A percentile compares a stretch with the other conserved stretches of the same genome.
phyloP scores from a whole-genome alignment of 2,888 invertebrate species.

The Orchestes rusci region DNA sequence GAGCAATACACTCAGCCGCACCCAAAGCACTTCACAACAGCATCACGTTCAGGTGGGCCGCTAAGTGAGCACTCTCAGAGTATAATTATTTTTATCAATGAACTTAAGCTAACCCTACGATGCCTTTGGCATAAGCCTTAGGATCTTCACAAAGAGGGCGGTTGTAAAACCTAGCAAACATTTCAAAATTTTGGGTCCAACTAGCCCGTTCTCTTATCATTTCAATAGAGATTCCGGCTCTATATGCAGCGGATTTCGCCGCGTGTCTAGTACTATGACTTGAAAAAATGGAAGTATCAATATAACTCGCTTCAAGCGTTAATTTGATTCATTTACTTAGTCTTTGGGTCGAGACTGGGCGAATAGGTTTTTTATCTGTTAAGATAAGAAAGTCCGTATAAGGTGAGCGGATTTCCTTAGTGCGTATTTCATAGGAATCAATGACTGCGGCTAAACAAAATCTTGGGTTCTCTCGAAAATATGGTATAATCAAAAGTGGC shows the following conservation, averaged over 20 bases:
- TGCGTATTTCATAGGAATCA: slow-evolving; percentile 7
- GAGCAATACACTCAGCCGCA: too few species aligned
- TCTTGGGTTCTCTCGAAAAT: slow-evolving; percentile 6
- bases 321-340: slow-evolving; percentile 11
- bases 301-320: slow-evolving; percentile 9
- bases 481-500: slow-evolving; percentile 4
- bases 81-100: background rate
- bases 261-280: slow-evolving; percentile 11
- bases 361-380: slow-evolving; percentile 7
- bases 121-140: slow-evolving; percentile 8
- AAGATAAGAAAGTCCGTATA: slow-evolving; percentile 8
- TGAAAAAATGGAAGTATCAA: slow-evolving; percentile 8
- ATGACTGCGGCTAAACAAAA: slow-evolving; percentile 9
- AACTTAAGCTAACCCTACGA: slow-evolving; percentile 3
- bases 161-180: slow-evolving; percentile 13
- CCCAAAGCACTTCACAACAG: too few species aligned
- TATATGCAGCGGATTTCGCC: slow-evolving; percentile 7
- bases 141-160: slow-evolving; percentile 7
- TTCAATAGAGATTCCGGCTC: slow-evolving; percentile 10
- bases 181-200: slow-evolving; percentile 9
- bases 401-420: slow-evolving; percentile 3
- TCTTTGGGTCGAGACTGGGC: slow-evolving; percentile 10
- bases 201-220: slow-evolving; percentile 8
- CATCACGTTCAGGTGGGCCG: too few species aligned
- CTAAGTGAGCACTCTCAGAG: too few species aligned